Evolutionary conservation across 2,888 invertebrate genomes (phyloP).

Genomic region (Cephalotes varians): DNA sequence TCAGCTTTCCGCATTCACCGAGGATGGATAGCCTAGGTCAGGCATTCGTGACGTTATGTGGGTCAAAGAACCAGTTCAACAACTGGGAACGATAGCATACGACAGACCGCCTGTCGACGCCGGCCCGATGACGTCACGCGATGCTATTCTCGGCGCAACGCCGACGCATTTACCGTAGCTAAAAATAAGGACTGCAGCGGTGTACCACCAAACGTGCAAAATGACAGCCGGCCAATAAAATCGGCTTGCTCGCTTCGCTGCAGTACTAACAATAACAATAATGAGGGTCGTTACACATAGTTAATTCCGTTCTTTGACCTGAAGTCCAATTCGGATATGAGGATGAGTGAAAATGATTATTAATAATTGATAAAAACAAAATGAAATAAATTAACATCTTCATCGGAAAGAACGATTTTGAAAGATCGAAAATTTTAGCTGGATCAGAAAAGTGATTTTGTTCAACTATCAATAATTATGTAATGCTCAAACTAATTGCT

Average conservation of each 20-base stretch:
- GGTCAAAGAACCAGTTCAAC: conserved; percentile 80
- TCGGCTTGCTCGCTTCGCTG: conserved; percentile 30
- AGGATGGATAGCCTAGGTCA: conserved; percentile 56
- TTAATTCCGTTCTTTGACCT: background rate
- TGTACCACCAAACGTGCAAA: conserved; percentile 60
- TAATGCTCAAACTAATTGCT: too few relatives aligned
- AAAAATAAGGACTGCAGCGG: conserved; percentile 75
- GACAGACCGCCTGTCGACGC: conserved; percentile 76
- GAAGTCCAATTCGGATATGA: background rate
- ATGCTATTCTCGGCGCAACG: conserved; percentile 77
- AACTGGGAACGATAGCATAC: conserved; percentile 77
- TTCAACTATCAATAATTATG: too few relatives aligned
- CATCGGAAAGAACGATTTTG: too few relatives aligned
- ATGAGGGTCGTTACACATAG: conserved; percentile 16
- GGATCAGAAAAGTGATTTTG: too few relatives aligned
- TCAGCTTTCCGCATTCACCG: conserved; percentile 19
- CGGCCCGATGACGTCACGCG: conserved; percentile 78
- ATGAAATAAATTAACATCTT: background rate
- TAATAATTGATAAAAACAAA: too few relatives aligned
- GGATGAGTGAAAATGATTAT: background rate
- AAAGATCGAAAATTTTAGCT: too few relatives aligned
- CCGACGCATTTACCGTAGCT: conserved; percentile 75
- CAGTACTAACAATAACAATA: conserved; percentile 43
- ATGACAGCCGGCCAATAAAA: conserved; percentile 49
- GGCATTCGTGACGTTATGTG: conserved; percentile 69